Base-by-base conservation (phyloP, 2,888 invertebrate species). In the Apamea crenata region DNA sequence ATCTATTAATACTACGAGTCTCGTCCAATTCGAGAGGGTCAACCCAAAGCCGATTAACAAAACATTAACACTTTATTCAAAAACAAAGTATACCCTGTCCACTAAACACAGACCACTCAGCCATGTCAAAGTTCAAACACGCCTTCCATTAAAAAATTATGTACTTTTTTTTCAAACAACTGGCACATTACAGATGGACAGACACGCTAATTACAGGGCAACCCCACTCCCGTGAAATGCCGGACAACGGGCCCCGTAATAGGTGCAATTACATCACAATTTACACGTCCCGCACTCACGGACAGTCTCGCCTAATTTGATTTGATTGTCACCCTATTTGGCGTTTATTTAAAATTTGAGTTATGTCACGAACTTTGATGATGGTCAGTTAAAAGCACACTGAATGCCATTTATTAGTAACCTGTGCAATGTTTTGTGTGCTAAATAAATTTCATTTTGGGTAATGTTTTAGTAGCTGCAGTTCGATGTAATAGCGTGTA, bases 261-360 rank as follows among this genome's bases (percentile, higher is more conserved):
- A 92, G 93, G 87, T 86, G 91, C 92, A 95, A 95, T 95, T 95
- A 95, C 93, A 90, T 88, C 90, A 93, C 94, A 93, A 93, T 95
- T 95, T 94, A 94, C 94, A 93, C 93, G 92, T 92, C 84, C 89
- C 80, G 87, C 81, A 86, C 88, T 87, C 90, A 89, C 93, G 89
- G 92, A 92, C 94, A 91, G 94, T 93, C 92, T 92, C 92, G 90
- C 91, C 93, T 95, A 95, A 95, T 96, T 95, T 93, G 93, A 95
- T 95, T 94, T 94, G 93, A 94, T 95, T 94, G 95, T 95, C 95
- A 93, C 93, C 93, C 91, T 89, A 92, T 94, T 94, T 91, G 93
- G 91, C 92, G 93, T 93, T 93, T 93, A 94, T 94, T 93, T 93
- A 91, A 94, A 94, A 93, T 91, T 91, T 87, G 89, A 91, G 91